Conservation (phyloP, 2,797 vertebrate genomes). For the Premnoplex brunnescens region DNA sequence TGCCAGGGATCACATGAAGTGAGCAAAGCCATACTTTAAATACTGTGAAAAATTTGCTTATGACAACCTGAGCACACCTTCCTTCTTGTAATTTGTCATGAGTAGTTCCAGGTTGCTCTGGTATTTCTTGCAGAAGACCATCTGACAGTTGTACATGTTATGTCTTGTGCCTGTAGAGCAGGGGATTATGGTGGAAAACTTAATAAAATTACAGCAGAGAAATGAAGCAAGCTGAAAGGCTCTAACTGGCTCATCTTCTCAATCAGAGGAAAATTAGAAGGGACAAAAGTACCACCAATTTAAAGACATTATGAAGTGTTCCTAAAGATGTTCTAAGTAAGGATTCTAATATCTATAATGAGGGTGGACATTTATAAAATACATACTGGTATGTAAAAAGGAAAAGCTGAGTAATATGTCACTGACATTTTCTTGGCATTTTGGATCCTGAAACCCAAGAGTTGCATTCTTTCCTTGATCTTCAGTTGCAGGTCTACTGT, state of each 20-base stretch:
- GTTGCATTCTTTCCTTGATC: not conserved
- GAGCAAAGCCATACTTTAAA: not conserved
- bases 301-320: not conserved
- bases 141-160: not conserved
- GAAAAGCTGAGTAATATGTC: not conserved
- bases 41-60: not conserved
- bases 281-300: not conserved
- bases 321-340: not conserved
- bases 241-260: not conserved
- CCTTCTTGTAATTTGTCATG: not conserved
- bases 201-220: not conserved
- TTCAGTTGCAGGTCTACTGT: not conserved
- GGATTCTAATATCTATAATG: not conserved
- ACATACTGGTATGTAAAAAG: not conserved
- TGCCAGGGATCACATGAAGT: not conserved
- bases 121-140: not conserved
- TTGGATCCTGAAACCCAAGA: not conserved
- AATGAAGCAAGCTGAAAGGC: not conserved
- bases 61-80: not conserved
- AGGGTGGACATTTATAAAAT: not conserved
- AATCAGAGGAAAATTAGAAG: not conserved
- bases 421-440: not conserved
- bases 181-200: not conserved
- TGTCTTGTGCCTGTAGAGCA: not conserved
- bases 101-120: not conserved